Conservation (phyloP, 2,113 vertebrate genomes). For the Barbus barbus region DNA sequence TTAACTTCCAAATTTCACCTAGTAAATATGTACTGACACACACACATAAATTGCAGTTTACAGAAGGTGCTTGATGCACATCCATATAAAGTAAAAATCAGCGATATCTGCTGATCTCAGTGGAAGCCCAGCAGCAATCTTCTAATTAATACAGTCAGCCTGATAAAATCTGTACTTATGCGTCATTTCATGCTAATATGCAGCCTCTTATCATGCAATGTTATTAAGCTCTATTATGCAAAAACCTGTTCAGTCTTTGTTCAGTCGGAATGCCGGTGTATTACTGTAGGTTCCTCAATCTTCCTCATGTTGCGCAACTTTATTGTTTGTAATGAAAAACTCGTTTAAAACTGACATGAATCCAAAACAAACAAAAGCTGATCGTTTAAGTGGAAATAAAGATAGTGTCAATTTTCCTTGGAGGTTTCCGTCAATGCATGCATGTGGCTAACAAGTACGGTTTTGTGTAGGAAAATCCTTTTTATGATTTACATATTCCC, state of each 20-base stretch:
- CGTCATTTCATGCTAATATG: background rate
- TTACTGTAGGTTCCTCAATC: background rate
- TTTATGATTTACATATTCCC: too few species aligned
- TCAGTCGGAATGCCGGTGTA: background rate
- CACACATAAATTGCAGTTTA: background rate
- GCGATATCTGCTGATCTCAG: background rate
- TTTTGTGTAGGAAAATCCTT: too few species aligned
- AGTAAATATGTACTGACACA: background rate
- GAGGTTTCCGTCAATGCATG: too few species aligned
- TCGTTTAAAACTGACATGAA: background rate
- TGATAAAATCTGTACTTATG: background rate
- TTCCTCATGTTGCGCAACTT: background rate
- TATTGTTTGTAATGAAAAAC: background rate
- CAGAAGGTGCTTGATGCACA: background rate
- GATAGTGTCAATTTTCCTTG: background rate
- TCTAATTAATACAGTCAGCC: background rate
- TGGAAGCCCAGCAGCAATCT: background rate
- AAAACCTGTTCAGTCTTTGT: conserved; percentile 1
- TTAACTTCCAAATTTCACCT: background rate
- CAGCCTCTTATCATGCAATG: background rate
- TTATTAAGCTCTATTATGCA: background rate
- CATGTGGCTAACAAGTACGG: too few species aligned
- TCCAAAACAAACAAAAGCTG: background rate
- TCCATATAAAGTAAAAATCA: background rate
- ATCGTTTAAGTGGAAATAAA: background rate